Conservation (phyloP, 2,888 invertebrate species). For the Steinernema carpocapsae region DNA sequence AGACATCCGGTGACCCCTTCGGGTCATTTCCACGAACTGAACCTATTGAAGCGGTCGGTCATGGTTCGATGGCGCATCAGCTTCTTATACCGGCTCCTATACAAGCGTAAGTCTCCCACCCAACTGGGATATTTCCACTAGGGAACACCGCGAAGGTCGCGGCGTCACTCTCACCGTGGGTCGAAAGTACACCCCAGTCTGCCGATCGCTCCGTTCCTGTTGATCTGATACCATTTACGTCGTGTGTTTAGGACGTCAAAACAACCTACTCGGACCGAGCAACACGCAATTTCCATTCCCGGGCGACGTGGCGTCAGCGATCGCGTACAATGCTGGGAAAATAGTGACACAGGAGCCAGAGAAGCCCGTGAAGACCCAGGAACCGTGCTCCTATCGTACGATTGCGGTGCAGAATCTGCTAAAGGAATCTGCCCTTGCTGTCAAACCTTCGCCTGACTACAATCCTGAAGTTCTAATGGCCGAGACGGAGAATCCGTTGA, state of each 20-base stretch:
- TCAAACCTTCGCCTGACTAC: not conserved
- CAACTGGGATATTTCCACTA: conserved; percentile 1
- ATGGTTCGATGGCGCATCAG: no score
- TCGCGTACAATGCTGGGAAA: conserved; percentile 16
- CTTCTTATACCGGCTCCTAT: no score
- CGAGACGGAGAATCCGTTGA: not conserved
- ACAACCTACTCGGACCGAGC: conserved; percentile 54
- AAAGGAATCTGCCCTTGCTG: not conserved
- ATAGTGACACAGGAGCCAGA: not conserved
- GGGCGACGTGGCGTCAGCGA: conserved; percentile 46
- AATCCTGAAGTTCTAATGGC: not conserved
- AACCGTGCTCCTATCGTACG: not conserved
- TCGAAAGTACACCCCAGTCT: not conserved
- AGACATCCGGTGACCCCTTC: no score
- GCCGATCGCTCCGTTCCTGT: no score
- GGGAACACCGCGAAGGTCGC: conserved; percentile 1
- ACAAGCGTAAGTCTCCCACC: not conserved
- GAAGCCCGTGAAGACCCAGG: not conserved
- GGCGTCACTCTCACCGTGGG: not conserved
- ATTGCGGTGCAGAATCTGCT: not conserved
- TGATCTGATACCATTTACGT: no score
- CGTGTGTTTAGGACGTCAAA: conserved; percentile 43
- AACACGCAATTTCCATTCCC: conserved; percentile 54
- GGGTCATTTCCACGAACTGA: no score
- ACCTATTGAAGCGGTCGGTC: no score